Percentiles rank a stretch among this genome's conserved stretches.
These are phyloP conservation scores for Diloba caeruleocephala DNA, from an alignment of 2,888 invertebrate genomes.

Conservation along the genomic window DNA sequence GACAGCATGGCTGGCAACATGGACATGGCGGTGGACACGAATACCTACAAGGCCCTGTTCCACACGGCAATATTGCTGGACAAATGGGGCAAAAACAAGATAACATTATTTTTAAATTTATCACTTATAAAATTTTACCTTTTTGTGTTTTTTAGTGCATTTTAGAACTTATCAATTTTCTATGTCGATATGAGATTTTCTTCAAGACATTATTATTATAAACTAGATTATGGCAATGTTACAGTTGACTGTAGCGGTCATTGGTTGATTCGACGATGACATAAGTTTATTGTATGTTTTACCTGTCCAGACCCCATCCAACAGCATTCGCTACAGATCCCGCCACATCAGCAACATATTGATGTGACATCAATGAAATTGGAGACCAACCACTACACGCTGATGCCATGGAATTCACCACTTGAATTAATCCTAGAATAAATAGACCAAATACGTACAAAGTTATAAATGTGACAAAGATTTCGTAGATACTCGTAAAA, in stretches of 20 bases:
- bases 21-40: slow-evolving; percentile 77
- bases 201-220: slow-evolving; percentile 10
- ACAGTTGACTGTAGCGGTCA: too few relatives aligned
- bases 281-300: neutral
- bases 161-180: slow-evolving; percentile 28
- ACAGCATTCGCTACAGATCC: slow-evolving; percentile 68
- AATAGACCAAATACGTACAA: too few relatives aligned
- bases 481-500: too few relatives aligned
- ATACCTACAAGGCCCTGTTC: slow-evolving; percentile 67
- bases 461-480: too few relatives aligned
- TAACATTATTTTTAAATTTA: slow-evolving; percentile 63
- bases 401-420: slow-evolving; percentile 72
- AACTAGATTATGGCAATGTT: too few relatives aligned
- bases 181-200: slow-evolving; percentile 1
- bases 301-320: slow-evolving; percentile 84
- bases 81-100: slow-evolving; percentile 78
- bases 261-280: too few relatives aligned
- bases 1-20: slow-evolving; percentile 78
- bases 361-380: slow-evolving; percentile 75
- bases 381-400: slow-evolving; percentile 75
- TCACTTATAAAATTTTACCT: slow-evolving; percentile 49
- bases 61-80: slow-evolving; percentile 80
- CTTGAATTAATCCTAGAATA: slow-evolving; percentile 75
- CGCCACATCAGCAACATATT: slow-evolving; percentile 57
- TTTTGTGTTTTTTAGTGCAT: slow-evolving; percentile 43